These are phyloP conservation scores for Oreochromis grahami DNA, from an alignment of 2,797 vertebrate species.

Conservation along the genomic window DNA sequence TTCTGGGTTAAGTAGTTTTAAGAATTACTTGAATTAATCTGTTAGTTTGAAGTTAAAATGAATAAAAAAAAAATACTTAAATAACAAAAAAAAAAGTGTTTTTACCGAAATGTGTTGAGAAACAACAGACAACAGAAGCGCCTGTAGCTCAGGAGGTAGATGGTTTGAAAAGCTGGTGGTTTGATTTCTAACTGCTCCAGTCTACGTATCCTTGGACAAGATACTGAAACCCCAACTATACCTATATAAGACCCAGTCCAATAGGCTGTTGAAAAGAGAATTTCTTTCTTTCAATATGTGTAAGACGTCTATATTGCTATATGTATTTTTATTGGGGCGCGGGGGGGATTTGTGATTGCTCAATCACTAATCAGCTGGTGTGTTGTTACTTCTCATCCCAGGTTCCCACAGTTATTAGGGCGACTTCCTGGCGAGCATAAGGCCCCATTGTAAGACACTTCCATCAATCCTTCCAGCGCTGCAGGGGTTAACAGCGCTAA, in stretches of 20 bases:
- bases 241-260: neutral
- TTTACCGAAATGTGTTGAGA: neutral
- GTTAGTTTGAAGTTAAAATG: neutral
- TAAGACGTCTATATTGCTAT: neutral
- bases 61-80: fast-evolving
- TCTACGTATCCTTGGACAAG: neutral
- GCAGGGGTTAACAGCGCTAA: conserved; percentile 50
- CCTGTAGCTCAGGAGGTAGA: neutral
- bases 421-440: conserved; percentile 29
- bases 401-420: conserved; percentile 23
- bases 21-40: neutral
- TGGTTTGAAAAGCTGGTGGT: neutral
- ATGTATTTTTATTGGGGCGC: neutral
- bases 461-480: conserved; percentile 29
- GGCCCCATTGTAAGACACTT: conserved; percentile 10
- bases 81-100: neutral
- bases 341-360: neutral
- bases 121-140: fast-evolving
- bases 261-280: neutral
- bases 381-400: conserved; percentile 9
- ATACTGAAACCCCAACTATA: neutral
- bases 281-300: neutral
- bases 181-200: neutral
- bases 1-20: neutral
- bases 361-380: neutral